These are phyloP conservation scores for Trisateles emortualis DNA, from an alignment of 2,888 invertebrate species.

Conservation along the genomic window DNA sequence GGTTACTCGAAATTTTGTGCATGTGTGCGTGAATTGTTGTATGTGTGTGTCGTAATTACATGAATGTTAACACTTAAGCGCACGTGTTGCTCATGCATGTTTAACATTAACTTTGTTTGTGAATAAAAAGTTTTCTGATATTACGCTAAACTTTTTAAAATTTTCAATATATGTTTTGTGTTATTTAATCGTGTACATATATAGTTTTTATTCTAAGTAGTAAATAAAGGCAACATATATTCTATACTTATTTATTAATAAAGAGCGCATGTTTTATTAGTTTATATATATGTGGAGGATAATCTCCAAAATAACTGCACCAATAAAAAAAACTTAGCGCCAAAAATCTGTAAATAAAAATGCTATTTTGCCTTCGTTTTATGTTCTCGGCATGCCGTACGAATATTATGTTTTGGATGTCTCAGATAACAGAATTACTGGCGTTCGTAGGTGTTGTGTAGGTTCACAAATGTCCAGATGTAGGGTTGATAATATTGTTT, in stretches of 20 bases:
- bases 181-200: too few relatives aligned
- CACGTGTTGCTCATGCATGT: slow-evolving; percentile 38
- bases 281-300: too few relatives aligned
- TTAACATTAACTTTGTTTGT: slow-evolving; percentile 16
- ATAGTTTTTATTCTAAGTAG: too few relatives aligned
- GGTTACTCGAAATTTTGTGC: slow-evolving; percentile 55
- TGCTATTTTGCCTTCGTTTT: too few relatives aligned
- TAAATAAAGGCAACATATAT: too few relatives aligned
- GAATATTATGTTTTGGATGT: background rate
- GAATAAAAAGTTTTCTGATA: slow-evolving; percentile 8
- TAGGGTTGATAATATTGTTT: slow-evolving; percentile 44
- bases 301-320: too few relatives aligned
- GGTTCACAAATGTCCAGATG: slow-evolving; percentile 54
- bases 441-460: slow-evolving; percentile 49
- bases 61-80: slow-evolving; percentile 48
- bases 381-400: background rate
- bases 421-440: slow-evolving; percentile 7
- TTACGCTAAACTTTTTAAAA: too few relatives aligned
- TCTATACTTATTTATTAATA: too few relatives aligned
- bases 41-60: slow-evolving; percentile 52
- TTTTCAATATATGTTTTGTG: too few relatives aligned
- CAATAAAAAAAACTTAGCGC: too few relatives aligned
- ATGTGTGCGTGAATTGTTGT: slow-evolving; percentile 47
- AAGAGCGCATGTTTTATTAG: too few relatives aligned
- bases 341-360: too few relatives aligned